Base-by-base conservation (phyloP, 2,888 invertebrate species). In the Lypha dubia region DNA sequence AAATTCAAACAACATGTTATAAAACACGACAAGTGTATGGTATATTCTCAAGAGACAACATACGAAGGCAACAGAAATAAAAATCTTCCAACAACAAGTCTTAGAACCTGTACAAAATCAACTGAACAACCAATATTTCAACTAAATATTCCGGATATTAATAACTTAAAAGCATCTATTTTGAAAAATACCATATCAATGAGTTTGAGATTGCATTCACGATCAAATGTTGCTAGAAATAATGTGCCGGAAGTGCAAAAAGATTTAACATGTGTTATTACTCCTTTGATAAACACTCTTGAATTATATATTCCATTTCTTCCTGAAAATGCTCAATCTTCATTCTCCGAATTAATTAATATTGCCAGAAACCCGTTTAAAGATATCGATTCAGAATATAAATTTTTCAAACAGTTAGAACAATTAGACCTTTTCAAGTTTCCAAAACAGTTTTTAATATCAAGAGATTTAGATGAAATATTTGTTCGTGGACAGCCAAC, bases 401-500 rank as follows among this genome's bases (percentile, higher is more conserved):
- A 65, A 49, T 51, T 79, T 38, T 60, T 79, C 9, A 75, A 82
- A 70, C 24, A 49, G 60, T 28, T 71, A 60, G 74, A 83, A 51
- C 41, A 68, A 44, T 22, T 73, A 73, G 32, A 76, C 41, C 11
- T 84, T 62, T 81, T 53, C 20, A 67, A 74, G 44, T 51, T 32
- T 7, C 74, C 83, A 17, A 41, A 79, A 60, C 8, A 56, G 32
- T 83, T 79, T 74, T 51, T 46, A 41, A 83, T 79, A 56, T 68
- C 77, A 24, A 60, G 20, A 53, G 76, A 86, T 38, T 74, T 86
- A 63, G 79, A 81, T 74, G 83, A 81, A 35, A 65, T 84, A 60
- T 83, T 86, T 80, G 65, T 77, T 9, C 20, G 60, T 41, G 84
- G 82, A 15, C 38, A 67, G 13, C 79, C 81, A 73, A 86, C 82